A percentile compares a stretch with the other conserved stretches of the same genome.
phyloP scores from a whole-genome alignment of 2,113 vertebrate genomes.

The Sinocyclocheilus maitianheensis region DNA sequence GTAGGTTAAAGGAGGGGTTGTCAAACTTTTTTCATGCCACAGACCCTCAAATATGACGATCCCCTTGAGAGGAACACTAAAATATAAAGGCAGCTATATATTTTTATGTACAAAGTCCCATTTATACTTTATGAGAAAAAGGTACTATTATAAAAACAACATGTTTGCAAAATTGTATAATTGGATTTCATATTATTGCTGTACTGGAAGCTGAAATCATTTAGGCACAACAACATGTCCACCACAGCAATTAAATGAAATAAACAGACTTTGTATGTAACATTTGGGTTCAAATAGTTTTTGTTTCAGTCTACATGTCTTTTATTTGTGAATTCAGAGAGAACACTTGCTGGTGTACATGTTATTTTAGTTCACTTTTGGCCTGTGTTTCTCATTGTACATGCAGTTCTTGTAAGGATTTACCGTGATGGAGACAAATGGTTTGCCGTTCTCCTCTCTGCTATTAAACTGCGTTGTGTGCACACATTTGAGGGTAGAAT shows the following conservation, averaged over 20 bases:
- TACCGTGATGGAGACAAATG: not conserved
- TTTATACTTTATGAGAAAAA: not conserved
- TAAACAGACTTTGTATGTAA: no score
- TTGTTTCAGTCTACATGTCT: not conserved
- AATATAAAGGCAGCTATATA: not conserved
- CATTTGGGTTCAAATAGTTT: no score
- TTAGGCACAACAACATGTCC: no score
- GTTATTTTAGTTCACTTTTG: not conserved
- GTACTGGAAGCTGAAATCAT: no score
- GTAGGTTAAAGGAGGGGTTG: constrained; percentile 18
- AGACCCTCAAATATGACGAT: not conserved
- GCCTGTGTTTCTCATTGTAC: constrained; percentile 19
- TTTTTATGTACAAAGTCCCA: not conserved
- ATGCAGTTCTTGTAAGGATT: not conserved
- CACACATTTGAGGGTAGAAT: not conserved
- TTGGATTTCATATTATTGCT: not conserved
- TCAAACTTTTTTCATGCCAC: not conserved
- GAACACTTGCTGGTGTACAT: not conserved
- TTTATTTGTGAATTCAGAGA: not conserved
- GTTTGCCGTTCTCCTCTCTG: not conserved
- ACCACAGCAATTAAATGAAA: no score
- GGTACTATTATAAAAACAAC: not conserved
- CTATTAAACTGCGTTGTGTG: not conserved
- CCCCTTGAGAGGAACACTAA: not conserved
- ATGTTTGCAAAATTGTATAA: not conserved